These are phyloP conservation scores for Rugalucina vietnamica DNA, from an alignment of 2,888 invertebrate genomes.

Conservation along the genomic window DNA sequence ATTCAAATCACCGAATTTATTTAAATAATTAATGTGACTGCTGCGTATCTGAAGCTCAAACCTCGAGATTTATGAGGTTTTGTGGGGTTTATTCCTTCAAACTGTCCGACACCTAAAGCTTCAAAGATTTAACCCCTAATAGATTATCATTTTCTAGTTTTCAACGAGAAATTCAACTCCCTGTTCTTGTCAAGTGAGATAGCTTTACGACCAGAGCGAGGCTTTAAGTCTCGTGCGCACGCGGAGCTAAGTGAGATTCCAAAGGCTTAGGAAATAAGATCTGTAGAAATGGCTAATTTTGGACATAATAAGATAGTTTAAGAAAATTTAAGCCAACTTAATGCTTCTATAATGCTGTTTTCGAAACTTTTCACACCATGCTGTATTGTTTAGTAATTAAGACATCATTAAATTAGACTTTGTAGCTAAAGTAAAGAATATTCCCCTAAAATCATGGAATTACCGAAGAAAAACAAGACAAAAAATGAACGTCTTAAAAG, in stretches of 20 bases:
- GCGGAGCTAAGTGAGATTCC: constrained; percentile 53
- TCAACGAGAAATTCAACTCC: constrained; percentile 40
- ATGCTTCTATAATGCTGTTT: constrained; percentile 64
- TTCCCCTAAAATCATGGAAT: no score
- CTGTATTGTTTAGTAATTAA: constrained; percentile 43
- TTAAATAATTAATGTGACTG: constrained; percentile 72
- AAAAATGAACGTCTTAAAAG: no score
- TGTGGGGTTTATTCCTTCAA: not conserved
- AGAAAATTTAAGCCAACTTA: constrained; percentile 58
- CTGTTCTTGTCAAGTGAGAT: constrained; percentile 50
- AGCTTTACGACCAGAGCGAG: constrained; percentile 61
- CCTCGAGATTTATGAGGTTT: not conserved
- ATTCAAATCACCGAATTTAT: constrained; percentile 71
- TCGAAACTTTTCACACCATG: constrained; percentile 53
- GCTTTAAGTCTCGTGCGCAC: constrained; percentile 58
- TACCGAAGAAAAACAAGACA: no score
- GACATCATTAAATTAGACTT: not conserved
- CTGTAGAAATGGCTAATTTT: constrained; percentile 58
- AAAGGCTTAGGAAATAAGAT: constrained; percentile 61
- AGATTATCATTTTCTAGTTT: constrained; percentile 59
- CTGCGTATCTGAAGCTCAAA: constrained; percentile 20
- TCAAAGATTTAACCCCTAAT: constrained; percentile 57
- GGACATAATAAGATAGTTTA: constrained; percentile 63
- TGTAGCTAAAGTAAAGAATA: no score
- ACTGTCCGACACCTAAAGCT: not conserved